Evolutionary conservation across 1,140 invertebrate species (phyloP), one percentile per base, ranked within the genome.

Genomic region (Belonocnema kinseyi): DNA sequence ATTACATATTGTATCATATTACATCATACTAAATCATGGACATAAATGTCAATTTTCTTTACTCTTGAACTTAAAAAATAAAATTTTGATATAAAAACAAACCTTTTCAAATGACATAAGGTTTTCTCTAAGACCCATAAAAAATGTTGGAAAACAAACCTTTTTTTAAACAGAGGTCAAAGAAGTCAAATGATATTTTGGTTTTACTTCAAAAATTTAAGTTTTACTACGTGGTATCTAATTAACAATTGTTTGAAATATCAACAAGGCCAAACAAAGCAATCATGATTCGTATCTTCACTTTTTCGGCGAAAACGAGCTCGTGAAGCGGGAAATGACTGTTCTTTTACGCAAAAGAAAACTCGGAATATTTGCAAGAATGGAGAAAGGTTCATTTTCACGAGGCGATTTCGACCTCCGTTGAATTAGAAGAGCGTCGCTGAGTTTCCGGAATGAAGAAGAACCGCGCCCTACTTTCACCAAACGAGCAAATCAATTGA

Each of bases 341-440:
- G 16, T 33, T 66, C 12, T 33, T 26, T 66, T 33, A 21, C 11
- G 21, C 1, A 17, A 61, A 26, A 66, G 40, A 66, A 66, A 66
- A 16, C 40, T 33, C 13, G 40, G 26, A 66, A 33, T 61, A 11
- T 13, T 66, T 33, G 8, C 5, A 40, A 40, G 40, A 66, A 66
- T 66, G 26, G 58, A 33, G 58, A 66, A 66, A 66, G 58, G 19
- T 66, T 66, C 58, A 66, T 66, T 66, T 66, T 26, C 16, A 66
- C 11, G 16, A 66, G 58, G 10, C 40, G 21, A 66, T 66, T 66
- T 66, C 14, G 21, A 33, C 58, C 58, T 66, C 14, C 40, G 19
- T 66, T 66, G 58, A 66, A 66, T 66, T 66, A 66, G 58, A 66
- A 66, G 21, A 66, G 58, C 40, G 21, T 66, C 58, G 11, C 58